These are phyloP conservation scores for Apodemus agrarius DNA, from an alignment of 2,797 vertebrate genomes.

Conservation along the genomic window DNA sequence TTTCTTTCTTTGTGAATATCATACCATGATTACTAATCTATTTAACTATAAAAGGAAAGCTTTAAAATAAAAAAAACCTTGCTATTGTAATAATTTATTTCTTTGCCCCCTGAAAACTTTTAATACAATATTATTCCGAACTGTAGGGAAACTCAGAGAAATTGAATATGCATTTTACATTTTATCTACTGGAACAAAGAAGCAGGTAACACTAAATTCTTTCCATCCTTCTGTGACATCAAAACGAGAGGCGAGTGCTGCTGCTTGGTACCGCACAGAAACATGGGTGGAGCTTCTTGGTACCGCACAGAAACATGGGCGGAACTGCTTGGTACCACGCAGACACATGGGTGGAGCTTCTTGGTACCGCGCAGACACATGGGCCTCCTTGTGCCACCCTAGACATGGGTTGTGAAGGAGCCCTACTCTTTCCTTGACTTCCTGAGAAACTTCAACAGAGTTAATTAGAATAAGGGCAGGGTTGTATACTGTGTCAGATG, in stretches of 20 bases:
- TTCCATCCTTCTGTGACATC: neutral
- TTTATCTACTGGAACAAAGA: slow-evolving; percentile 31
- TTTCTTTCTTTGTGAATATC: neutral
- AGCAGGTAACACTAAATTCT: neutral
- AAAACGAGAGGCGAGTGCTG: neutral
- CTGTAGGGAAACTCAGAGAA: slow-evolving; percentile 3
- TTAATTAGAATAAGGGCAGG: slow-evolving; percentile 56
- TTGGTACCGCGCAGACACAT: neutral
- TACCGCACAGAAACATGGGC: neutral
- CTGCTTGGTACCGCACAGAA: neutral
- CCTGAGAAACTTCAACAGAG: slow-evolving; percentile 19
- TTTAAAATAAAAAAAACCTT: neutral
- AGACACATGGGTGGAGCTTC: neutral
- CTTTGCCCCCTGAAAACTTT: neutral
- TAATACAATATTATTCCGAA: slow-evolving; percentile 22
- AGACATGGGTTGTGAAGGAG: neutral
- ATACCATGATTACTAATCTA: neutral
- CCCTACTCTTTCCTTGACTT: neutral
- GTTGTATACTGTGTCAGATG: slow-evolving; percentile 1
- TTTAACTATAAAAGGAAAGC: slow-evolving; percentile 25
- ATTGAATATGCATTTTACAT: neutral
- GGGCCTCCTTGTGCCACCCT: neutral
- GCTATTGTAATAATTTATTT: slow-evolving; percentile 34
- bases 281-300: neutral
- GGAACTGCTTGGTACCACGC: neutral